These are phyloP conservation scores for Sceloporus undulatus DNA, from an alignment of 2,113 vertebrate species.

Conservation along the genomic window DNA sequence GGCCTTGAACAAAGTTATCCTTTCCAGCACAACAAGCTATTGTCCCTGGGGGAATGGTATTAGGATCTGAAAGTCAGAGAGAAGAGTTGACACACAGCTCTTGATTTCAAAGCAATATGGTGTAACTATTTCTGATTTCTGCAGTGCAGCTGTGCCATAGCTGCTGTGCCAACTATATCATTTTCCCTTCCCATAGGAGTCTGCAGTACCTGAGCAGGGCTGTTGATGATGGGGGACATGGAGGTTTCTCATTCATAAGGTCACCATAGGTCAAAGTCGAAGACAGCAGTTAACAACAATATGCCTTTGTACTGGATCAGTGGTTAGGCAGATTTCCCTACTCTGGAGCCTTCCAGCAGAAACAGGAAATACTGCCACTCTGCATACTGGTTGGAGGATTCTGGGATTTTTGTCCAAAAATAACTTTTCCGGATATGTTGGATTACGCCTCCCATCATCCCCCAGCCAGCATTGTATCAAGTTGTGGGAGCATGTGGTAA, in stretches of 20 bases:
- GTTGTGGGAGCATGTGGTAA: neutral
- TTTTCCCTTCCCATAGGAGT: neutral
- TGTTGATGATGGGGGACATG: too few relatives aligned
- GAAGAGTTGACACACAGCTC: neutral
- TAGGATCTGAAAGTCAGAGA: neutral
- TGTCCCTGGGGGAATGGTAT: too few relatives aligned
- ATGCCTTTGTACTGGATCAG: too few relatives aligned
- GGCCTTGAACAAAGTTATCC: slow-evolving; percentile 1
- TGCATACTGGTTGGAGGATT: neutral
- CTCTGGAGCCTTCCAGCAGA: neutral
- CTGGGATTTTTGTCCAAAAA: neutral
- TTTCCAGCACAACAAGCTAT: neutral
- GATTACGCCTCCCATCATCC: neutral
- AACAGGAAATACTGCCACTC: neutral
- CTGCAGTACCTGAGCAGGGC: too few relatives aligned
- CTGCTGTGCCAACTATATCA: neutral
- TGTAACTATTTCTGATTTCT: neutral
- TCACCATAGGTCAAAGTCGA: too few relatives aligned
- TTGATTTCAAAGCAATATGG: neutral
- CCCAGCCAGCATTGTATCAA: neutral
- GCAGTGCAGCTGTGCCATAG: neutral
- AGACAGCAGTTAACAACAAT: too few relatives aligned
- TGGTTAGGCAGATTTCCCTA: neutral
- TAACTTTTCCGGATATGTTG: neutral
- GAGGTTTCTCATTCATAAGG: too few relatives aligned